These are phyloP conservation scores for Lacerta agilis DNA, from an alignment of 2,797 vertebrate species.

Conservation along the genomic window DNA sequence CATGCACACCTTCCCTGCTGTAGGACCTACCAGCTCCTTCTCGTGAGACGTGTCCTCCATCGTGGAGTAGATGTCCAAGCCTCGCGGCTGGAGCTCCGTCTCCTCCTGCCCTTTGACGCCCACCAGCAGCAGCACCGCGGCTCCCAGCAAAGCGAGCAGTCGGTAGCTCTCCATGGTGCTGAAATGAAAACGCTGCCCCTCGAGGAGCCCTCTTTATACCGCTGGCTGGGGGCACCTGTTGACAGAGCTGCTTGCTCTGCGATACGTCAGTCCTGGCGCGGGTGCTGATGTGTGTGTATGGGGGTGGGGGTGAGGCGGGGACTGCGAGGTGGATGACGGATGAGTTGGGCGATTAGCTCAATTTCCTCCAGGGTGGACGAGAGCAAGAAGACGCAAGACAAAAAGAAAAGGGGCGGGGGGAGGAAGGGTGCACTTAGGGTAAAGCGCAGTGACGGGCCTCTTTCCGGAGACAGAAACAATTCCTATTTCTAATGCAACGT, in stretches of 20 bases:
- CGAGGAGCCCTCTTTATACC: constrained; percentile 27
- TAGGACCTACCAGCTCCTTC: constrained; percentile 77
- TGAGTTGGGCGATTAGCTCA: constrained; percentile 30
- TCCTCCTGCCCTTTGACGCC: constrained; percentile 72
- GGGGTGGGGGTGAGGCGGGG: constrained; percentile 36
- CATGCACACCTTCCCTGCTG: not conserved
- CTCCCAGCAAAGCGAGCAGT: constrained; percentile 73
- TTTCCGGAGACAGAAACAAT: not conserved
- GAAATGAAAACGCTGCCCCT: constrained; percentile 33
- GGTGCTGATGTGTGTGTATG: not conserved
- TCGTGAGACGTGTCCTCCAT: constrained; percentile 75
- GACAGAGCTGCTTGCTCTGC: constrained; percentile 55
- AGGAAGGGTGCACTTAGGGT: not conserved
- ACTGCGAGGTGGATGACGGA: constrained; percentile 15
- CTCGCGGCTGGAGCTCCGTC: constrained; percentile 68
- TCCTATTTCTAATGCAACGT: not conserved
- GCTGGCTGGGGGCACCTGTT: constrained; percentile 58
- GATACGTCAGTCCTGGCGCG: constrained; percentile 68
- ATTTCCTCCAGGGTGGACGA: constrained; percentile 32
- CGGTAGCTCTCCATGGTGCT: constrained; percentile 82
- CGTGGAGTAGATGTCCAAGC: constrained; percentile 69
- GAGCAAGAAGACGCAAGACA: not conserved
- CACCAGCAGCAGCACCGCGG: constrained; percentile 70
- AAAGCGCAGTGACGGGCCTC: not conserved
- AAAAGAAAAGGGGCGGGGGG: not conserved